A percentile compares a stretch with the other conserved stretches of the same genome.
Evolutionary conservation across 23 tunicate genomes (phyloP).

Genomic region (Diplosoma virens): DNA sequence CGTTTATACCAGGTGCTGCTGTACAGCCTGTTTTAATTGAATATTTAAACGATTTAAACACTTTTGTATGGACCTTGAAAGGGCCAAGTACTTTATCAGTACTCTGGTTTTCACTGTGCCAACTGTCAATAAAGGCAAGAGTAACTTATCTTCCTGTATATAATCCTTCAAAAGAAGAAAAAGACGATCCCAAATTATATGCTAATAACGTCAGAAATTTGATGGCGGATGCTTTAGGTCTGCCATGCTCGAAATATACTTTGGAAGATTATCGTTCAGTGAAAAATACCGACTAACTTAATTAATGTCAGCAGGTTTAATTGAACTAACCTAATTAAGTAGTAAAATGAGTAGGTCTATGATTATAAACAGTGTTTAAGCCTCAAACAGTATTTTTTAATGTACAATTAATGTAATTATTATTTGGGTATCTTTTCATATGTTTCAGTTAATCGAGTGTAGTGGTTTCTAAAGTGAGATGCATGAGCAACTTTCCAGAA

Average conservation of each 20-base stretch:
- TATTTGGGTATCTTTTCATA: too few species aligned
- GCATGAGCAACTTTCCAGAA: too few species aligned
- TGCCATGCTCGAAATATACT: conserved; percentile 73
- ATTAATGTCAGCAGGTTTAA: conserved; percentile 60
- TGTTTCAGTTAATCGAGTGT: too few species aligned
- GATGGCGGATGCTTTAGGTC: conserved; percentile 40
- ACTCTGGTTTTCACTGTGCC: conserved; percentile 82
- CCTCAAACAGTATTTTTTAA: too few species aligned
- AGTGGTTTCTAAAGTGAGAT: too few species aligned
- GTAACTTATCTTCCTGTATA: conserved; percentile 74
- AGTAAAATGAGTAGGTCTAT: conserved; percentile 56
- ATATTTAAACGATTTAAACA: conserved; percentile 59
- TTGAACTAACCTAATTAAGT: conserved; percentile 76
- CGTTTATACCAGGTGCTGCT: conserved; percentile 82
- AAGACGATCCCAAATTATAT: conserved; percentile 59
- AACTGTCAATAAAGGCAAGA: conserved; percentile 26
- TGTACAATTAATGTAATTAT: too few species aligned
- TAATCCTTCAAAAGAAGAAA: conserved; percentile 44
- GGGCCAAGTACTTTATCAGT: conserved; percentile 58
- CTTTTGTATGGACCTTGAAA: conserved; percentile 70
- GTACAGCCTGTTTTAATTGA: conserved; percentile 76
- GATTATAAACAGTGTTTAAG: conserved; percentile 52
- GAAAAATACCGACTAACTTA: conserved; percentile 50
- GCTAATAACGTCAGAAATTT: conserved; percentile 52
- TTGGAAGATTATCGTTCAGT: conserved; percentile 76